Conservation (phyloP, 1,140 invertebrate species). For the Bombyx mandarina region DNA sequence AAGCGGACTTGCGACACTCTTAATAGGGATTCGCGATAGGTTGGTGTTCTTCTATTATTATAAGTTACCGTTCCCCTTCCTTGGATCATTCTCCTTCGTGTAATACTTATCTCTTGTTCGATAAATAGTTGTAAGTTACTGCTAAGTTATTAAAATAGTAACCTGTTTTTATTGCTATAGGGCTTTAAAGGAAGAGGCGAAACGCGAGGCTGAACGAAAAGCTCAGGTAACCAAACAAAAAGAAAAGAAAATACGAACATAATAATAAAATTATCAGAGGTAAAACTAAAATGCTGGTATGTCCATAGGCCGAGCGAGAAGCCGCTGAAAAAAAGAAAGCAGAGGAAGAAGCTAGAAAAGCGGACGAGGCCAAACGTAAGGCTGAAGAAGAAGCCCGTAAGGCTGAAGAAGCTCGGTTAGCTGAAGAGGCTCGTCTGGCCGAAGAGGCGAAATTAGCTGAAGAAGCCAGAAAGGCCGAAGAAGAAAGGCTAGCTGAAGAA, state of each 20-base stretch:
- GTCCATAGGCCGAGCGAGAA: conserved; percentile 43
- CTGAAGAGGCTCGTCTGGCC: conserved; percentile 65
- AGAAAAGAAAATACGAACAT: too few species aligned
- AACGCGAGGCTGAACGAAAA: conserved; percentile 60
- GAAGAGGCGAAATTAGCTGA: conserved; percentile 55
- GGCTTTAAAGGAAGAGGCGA: conserved; percentile 68
- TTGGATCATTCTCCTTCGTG: too few species aligned
- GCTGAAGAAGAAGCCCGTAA: conserved; percentile 66
- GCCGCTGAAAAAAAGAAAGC: conserved; percentile 42
- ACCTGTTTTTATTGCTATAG: conserved; percentile 32
- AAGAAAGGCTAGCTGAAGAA: conserved; percentile 47
- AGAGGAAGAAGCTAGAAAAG: conserved; percentile 51
- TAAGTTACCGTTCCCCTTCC: too few species aligned
- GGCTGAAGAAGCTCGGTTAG: conserved; percentile 67
- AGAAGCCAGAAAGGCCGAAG: conserved; percentile 41
- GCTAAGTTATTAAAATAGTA: conserved; percentile 2
- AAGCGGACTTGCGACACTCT: too few species aligned
- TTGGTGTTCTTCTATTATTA: too few species aligned
- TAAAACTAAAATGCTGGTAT: too few species aligned
- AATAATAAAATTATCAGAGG: too few species aligned
- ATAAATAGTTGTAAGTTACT: too few species aligned
- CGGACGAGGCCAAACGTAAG: conserved; percentile 43
- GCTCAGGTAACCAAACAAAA: conserved; percentile 40
- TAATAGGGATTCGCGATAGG: too few species aligned
- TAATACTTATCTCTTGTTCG: too few species aligned